Evolutionary conservation across 2,797 vertebrate genomes (phyloP).

Genomic region (Pipistrellus pipistrellus): DNA sequence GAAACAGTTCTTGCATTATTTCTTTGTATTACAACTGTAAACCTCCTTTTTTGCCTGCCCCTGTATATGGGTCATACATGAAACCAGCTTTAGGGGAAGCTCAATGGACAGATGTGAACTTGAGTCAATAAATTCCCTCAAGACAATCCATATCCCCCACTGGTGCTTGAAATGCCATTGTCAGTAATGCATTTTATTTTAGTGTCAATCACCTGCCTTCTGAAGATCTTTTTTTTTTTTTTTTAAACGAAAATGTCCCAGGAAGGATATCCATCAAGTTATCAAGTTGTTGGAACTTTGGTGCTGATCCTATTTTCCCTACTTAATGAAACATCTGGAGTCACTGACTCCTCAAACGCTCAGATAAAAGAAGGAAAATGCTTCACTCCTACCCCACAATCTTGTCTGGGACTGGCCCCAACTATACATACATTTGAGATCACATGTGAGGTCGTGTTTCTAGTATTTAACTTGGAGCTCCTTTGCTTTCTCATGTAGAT

Average conservation of each 20-base stretch:
- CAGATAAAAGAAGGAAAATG: background rate
- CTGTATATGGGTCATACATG: background rate
- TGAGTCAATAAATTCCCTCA: background rate
- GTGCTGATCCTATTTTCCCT: background rate
- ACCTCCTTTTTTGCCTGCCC: background rate
- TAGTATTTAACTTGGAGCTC: background rate
- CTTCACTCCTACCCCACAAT: background rate
- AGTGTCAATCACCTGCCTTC: background rate
- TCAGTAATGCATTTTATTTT: slow-evolving; percentile 36
- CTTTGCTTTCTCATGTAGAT: slow-evolving; percentile 1
- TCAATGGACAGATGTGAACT: background rate
- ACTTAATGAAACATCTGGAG: background rate
- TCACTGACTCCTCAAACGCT: slow-evolving; percentile 1
- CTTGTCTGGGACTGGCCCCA: background rate
- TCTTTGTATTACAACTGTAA: background rate
- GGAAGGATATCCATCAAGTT: background rate
- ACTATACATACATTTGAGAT: background rate
- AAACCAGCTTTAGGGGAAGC: background rate
- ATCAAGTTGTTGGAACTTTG: background rate
- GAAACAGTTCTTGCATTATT: background rate
- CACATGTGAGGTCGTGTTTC: background rate
- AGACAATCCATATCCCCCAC: background rate
- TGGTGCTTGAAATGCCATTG: background rate
- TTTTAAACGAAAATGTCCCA: background rate
- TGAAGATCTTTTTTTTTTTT: background rate